Conservation (phyloP, 30 jellyfish, hydroid and myxozoan genomes). For the Mastigias papua region DNA sequence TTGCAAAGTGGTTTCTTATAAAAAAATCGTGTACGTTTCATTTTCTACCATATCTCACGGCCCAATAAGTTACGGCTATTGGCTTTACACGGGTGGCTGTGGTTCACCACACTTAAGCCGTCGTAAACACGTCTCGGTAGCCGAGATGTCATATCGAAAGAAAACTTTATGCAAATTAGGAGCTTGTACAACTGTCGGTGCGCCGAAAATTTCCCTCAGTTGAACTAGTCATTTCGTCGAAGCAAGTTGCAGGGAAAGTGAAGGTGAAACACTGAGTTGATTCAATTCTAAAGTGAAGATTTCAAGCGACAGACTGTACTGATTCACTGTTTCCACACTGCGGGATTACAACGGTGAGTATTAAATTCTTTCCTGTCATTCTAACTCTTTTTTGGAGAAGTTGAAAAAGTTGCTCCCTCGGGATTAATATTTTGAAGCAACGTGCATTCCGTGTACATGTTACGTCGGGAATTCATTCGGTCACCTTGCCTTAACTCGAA, state of each 20-base stretch:
- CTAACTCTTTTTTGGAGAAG: not conserved
- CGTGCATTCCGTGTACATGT: not conserved
- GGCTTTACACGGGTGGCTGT: not conserved
- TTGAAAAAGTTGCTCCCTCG: not conserved
- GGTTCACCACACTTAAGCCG: not conserved
- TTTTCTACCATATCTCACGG: too few species aligned
- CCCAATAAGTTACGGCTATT: conserved; percentile 3
- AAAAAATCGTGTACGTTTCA: too few species aligned
- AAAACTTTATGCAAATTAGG: conserved; percentile 34
- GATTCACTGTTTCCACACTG: not conserved
- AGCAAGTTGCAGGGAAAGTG: not conserved
- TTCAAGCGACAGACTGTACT: not conserved
- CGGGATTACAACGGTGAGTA: not conserved
- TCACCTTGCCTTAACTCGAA: too few species aligned
- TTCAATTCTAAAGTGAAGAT: not conserved
- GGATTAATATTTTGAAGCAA: not conserved
- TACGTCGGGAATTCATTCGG: too few species aligned
- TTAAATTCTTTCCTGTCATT: not conserved
- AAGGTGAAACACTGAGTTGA: not conserved
- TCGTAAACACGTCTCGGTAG: conserved; percentile 1
- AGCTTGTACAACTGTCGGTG: conserved; percentile 15
- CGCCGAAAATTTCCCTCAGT: conserved; percentile 42
- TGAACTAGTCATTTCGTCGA: conserved; percentile 7
- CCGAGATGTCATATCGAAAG: conserved; percentile 16
- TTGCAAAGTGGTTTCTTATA: too few species aligned